phyloP scores from a whole-genome alignment of 2,797 vertebrate species.

The Eupleurogrammus muticus region DNA sequence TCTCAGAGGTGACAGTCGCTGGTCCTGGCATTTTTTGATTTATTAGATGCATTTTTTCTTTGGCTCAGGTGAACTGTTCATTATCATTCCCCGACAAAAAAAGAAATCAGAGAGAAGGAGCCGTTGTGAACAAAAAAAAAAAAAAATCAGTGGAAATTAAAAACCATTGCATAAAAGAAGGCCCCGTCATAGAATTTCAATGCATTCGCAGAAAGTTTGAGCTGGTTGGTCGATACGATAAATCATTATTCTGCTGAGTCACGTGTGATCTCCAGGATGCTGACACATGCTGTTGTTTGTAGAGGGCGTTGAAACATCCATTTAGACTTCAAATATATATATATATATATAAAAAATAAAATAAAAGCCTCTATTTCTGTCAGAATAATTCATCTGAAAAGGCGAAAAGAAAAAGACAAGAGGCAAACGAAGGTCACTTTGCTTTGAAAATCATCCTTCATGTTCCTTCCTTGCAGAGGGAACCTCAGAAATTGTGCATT shows the following conservation, averaged over 20 bases:
- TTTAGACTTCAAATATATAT: no score
- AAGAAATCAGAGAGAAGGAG: slow-evolving; percentile 29
- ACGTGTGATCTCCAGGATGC: slow-evolving; percentile 9
- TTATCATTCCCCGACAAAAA: slow-evolving; percentile 37
- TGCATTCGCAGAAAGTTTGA: slow-evolving; percentile 36
- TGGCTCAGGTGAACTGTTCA: slow-evolving; percentile 21
- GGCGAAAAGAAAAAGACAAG: background rate
- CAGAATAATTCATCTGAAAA: background rate
- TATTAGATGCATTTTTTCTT: slow-evolving; percentile 45
- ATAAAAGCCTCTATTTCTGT: background rate
- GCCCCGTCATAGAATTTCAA: slow-evolving; percentile 54
- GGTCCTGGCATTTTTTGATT: slow-evolving; percentile 26
- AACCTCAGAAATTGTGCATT: slow-evolving; percentile 47
- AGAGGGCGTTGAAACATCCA: slow-evolving; percentile 4
- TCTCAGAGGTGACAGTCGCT: slow-evolving; percentile 22
- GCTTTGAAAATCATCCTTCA: slow-evolving; percentile 33
- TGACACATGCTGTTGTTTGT: slow-evolving; percentile 21
- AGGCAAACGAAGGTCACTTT: slow-evolving; percentile 37
- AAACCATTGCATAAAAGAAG: slow-evolving; percentile 37
- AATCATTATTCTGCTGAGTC: slow-evolving; percentile 33
- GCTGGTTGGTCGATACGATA: slow-evolving; percentile 29
- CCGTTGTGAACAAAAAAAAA: background rate
- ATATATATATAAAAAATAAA: slow-evolving; percentile 15
- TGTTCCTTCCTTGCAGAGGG: slow-evolving; percentile 25
- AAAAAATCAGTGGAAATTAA: slow-evolving; percentile 41